These are phyloP conservation scores for Latrodectus hesperus DNA, from an alignment of 2,888 invertebrate genomes.

Conservation along the genomic window DNA sequence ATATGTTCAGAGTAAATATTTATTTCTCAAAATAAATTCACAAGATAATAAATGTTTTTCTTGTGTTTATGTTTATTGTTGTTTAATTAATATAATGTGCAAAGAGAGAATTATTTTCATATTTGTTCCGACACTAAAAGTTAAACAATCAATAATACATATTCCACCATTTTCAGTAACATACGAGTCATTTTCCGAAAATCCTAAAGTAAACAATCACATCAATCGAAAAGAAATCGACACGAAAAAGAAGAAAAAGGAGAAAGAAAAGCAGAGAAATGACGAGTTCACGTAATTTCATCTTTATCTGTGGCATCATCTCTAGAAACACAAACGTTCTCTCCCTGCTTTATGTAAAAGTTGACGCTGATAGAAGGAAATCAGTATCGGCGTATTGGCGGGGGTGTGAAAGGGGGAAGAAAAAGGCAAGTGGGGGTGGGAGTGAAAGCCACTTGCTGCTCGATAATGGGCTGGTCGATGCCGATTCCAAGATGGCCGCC, in stretches of 20 bases:
- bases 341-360: constrained; percentile 2
- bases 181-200: neutral
- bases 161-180: neutral
- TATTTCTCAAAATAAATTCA: too few relatives aligned
- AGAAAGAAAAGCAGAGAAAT: neutral
- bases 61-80: too few relatives aligned
- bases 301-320: constrained; percentile 5
- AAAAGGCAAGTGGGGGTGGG: constrained; percentile 24
- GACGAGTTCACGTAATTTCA: constrained; percentile 1
- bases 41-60: too few relatives aligned
- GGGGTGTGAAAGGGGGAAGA: neutral
- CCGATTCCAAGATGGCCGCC: constrained; percentile 68
- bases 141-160: neutral
- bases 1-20: too few relatives aligned
- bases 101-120: neutral
- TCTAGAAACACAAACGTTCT: neutral
- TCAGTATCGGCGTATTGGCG: constrained; percentile 25
- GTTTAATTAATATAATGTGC: too few relatives aligned
- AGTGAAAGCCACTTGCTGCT: constrained; percentile 66
- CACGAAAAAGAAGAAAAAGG: neutral
- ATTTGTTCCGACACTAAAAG: neutral
- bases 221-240: neutral
- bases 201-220: neutral
- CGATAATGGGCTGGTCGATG: constrained; percentile 67
- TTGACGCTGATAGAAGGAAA: constrained; percentile 28